A percentile compares a stretch with the other conserved stretches of the same genome.
These are phyloP conservation scores for Potorous gilbertii DNA, from an alignment of 2,797 vertebrate genomes.

Conservation along the genomic window DNA sequence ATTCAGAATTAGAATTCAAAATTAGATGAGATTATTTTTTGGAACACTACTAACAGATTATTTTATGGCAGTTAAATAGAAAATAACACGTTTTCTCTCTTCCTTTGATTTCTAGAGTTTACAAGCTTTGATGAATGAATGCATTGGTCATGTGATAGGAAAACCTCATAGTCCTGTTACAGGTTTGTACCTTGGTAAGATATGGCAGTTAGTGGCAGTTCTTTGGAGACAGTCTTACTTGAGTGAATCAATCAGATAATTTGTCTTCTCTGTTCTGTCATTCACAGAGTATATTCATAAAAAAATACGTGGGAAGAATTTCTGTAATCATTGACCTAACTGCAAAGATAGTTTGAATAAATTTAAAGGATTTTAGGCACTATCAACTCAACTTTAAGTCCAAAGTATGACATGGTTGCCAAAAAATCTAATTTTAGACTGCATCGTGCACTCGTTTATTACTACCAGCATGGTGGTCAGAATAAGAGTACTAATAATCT, in stretches of 20 bases:
- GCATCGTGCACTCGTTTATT: neutral
- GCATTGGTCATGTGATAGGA: conserved; percentile 98
- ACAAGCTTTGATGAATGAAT: conserved; percentile 99
- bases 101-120: conserved; percentile 88
- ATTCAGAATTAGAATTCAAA: neutral
- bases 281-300: neutral
- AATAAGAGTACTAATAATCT: neutral
- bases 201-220: conserved; percentile 61
- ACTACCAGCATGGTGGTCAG: neutral
- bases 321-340: neutral
- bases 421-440: neutral
- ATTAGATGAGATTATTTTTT: neutral
- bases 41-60: neutral
- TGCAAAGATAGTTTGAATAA: neutral
- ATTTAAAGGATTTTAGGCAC: neutral
- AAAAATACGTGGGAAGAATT: neutral
- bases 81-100: neutral
- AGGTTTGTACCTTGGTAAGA: conserved; percentile 95
- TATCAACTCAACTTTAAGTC: neutral
- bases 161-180: conserved; percentile 99
- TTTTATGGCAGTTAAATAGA: neutral
- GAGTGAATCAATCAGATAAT: conserved; percentile 4
- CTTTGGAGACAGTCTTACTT: conserved; percentile 51
- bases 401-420: neutral
- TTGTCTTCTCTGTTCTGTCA: neutral